Evolutionary conservation across 2,797 vertebrate genomes (phyloP), one percentile per base, ranked within the genome.

Genomic region (Ceyx erithaca): DNA sequence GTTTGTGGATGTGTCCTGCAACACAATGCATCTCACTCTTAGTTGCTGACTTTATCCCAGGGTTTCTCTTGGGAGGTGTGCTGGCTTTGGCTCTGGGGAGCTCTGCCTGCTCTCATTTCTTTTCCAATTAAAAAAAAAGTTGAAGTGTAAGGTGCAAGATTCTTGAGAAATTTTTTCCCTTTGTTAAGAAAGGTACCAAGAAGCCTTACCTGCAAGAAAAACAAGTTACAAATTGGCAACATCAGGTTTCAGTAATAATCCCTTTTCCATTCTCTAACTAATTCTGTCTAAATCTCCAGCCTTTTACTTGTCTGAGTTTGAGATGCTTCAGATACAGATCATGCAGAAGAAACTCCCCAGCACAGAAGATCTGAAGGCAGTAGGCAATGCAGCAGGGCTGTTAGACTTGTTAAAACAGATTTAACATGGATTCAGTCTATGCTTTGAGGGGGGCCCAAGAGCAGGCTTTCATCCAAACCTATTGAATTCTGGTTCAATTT

Each of bases 381-480:
- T 2, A 82, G 41, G 58, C 79, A 80, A 43, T 2, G 9, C 51
- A 85, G 85, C 63, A 79, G 67, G 62, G 23, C 75, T 92, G 66
- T 91, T 69, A 79, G 76, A 73, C 89, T 85, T 96, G 92, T 93
- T 92, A 80, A 71, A 18, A 87, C 91, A 92, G 58, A 92, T 91
- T 76, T 76, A 63, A 30, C 45, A 57, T 35, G 66, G 76, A 90
- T 87, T 68, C 78, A 71, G n/a, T 31, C 19, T 83, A 78, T 72
- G 33, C 62, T 93, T 69, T 93, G 79, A 92, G 89, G 89, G 85
- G 87, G 91, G 76, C 37, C 72, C 51, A 71, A 78, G 43, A 92
- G 33, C 18, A 92, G 94, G 94, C 89, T 91, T 92, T 95, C 70
- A 71, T 94, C 90, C 96, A 96, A 94, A 68, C 58, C 90, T 89